Evolutionary conservation across 2,888 invertebrate genomes (phyloP), one percentile per base, ranked within the genome.

Genomic region (Agrenia bidenticulata): DNA sequence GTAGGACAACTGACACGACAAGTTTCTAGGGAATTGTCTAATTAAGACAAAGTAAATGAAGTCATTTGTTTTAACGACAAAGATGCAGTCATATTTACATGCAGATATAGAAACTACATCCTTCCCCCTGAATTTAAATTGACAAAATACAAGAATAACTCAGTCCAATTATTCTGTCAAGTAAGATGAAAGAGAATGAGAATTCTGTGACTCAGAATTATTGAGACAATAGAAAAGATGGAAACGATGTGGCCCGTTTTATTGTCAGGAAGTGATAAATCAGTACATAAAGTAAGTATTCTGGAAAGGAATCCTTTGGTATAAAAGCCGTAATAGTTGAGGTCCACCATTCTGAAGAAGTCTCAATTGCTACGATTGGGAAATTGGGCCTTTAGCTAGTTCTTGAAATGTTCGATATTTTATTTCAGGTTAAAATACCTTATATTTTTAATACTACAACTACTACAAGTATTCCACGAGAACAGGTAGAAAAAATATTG

Each of bases 171-270:
- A n/a, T 21, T 9, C 9, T 39, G 13, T 39, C 13, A 19, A 5
- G 45, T 21, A 21, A 45, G 45, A 21, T 19, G 21, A 15, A 21
- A 7, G 45, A 15, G 45, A 21, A 21, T 21, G 7, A 7, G n/a
- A 21, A 19, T 45, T 7, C 2, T 23, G 51, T 51, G 51, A 19
- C 51, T 19, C 51, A 15, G 24, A 51, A 23, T 24, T 51, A 51
- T 24, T 51, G 51, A 51, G 51, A 51, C 51, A 51, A 51, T 51
- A 4, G 23, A 51, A 51, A 23, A 51, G 51, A 21, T 51, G 23
- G 23, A 51, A 21, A 15, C 4, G 11, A 32, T 11, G 32, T 4
- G 32, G 4, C 32, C 32, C 4, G 4, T 32, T 9, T 13, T 21
- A 15, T 13, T 23, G 19, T 21, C 19, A 24, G 24, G 51, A 23